Evolutionary conservation across 30 jellyfish, hydroid and myxozoan genomes (phyloP).

Genomic region (Nemopilema nomurai): DNA sequence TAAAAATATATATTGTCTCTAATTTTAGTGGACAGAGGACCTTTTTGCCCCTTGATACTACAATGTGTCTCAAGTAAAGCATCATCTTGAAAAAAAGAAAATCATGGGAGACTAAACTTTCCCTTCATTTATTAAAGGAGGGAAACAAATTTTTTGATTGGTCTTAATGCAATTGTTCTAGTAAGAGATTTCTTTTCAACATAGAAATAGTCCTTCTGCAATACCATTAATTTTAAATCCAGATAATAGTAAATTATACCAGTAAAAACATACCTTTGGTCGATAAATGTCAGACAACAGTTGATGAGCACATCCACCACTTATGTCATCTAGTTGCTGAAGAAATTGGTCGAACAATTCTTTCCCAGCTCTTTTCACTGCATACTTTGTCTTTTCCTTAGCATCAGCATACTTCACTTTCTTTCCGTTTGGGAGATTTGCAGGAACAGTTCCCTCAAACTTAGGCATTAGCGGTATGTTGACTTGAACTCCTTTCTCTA

Average conservation of each 20-base stretch:
- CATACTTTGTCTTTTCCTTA: constrained; percentile 45
- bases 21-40: too few relatives aligned
- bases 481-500: constrained; percentile 63
- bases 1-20: too few relatives aligned
- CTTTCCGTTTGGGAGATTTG: constrained; percentile 49
- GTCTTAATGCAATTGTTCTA: too few relatives aligned
- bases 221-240: too few relatives aligned
- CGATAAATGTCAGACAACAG: constrained; percentile 42
- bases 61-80: too few relatives aligned
- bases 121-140: too few relatives aligned
- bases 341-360: constrained; percentile 67
- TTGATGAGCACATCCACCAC: constrained; percentile 76
- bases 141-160: too few relatives aligned
- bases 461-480: constrained; percentile 55
- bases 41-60: too few relatives aligned
- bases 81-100: too few relatives aligned
- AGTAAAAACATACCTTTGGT: constrained; percentile 56
- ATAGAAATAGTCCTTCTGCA: background rate
- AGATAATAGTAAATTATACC: background rate
- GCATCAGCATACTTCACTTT: constrained; percentile 59
- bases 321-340: constrained; percentile 55
- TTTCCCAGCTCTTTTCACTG: constrained; percentile 53
- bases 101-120: too few relatives aligned
- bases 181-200: too few relatives aligned
- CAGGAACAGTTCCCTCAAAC: constrained; percentile 58